Evolutionary conservation across 2,888 invertebrate genomes (phyloP), one percentile per base, ranked within the genome.

Genomic region (Acanthoscelides obtectus): DNA sequence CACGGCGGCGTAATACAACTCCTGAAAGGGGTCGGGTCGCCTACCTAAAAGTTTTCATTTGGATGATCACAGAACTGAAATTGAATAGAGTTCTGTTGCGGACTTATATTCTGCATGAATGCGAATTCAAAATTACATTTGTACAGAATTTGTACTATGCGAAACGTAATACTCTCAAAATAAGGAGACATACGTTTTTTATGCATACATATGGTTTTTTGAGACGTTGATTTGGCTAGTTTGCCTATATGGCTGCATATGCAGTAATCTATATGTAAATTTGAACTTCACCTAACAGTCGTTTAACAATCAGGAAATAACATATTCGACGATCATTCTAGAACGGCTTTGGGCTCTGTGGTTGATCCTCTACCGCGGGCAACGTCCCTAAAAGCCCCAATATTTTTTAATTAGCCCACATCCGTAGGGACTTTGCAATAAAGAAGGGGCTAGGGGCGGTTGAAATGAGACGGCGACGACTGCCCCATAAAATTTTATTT

Each of bases 381-480:
- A 45, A 12, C 12, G 73, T 74, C 75, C 74, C 72, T 72, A 74
- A 66, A 69, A 72, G 72, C 69, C 73, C 74, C 73, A 73, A 77
- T 76, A 77, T 76, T 76, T 77, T 77, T 77, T 77, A 77, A 77
- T 77, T 77, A 76, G 72, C 67, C 72, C 20, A 20, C 71, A 72
- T 74, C 73, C 72, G 72, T 73, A 12, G 45, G 17, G 45, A 45
- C 72, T 76, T 71, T 70, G 72, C 73, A 73, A 72, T 75, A 75
- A 75, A 76, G 74, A 72, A 72, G 70, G 73, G 73, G 69, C 68
- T 72, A 72, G 70, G 73, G 73, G 69, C 68, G 68, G 72, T 74
- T 75, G 73, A 75, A 74, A 72, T 45, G 75, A 74, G 69, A 70
- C 71, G 71, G 66, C 73, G 72, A 69, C 73, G 69, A 70, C 71